Conservation (phyloP, 2,888 invertebrate genomes). For the Phlogophora meticulosa region DNA sequence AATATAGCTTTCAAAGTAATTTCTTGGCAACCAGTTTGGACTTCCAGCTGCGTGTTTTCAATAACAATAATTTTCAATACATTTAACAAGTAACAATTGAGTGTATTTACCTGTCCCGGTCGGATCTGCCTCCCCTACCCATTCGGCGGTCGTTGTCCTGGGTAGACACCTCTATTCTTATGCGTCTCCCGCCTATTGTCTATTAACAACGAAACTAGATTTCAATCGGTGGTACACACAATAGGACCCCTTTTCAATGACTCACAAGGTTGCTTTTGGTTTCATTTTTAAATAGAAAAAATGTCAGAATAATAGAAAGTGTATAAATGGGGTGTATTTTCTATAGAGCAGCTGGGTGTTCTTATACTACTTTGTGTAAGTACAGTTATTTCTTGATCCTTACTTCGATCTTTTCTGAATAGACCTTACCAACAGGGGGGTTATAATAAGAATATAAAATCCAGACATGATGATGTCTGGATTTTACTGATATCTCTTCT, state of each 20-base stretch:
- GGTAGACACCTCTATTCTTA: slow-evolving; percentile 95
- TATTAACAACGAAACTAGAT: slow-evolving; percentile 74
- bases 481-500: too few species aligned
- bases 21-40: slow-evolving; percentile 16
- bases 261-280: slow-evolving; percentile 24
- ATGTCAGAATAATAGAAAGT: slow-evolving; percentile 14
- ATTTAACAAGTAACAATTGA: slow-evolving; percentile 28
- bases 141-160: slow-evolving; percentile 94
- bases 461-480: too few species aligned
- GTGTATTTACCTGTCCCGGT: slow-evolving; percentile 83
- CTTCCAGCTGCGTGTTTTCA: slow-evolving; percentile 9
- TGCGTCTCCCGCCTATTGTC: slow-evolving; percentile 94
- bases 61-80: slow-evolving; percentile 34
- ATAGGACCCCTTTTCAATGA: slow-evolving; percentile 36
- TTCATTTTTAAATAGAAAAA: slow-evolving; percentile 11
- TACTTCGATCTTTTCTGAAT: too few species aligned
- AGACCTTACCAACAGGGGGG: too few species aligned
- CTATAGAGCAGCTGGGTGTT: slow-evolving; percentile 13
- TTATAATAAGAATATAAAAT: too few species aligned
- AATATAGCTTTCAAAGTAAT: slow-evolving; percentile 1
- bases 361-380: neutral
- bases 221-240: slow-evolving; percentile 50
- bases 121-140: slow-evolving; percentile 89
- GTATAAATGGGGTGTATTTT: neutral
- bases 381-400: slow-evolving; percentile 7